These are phyloP conservation scores for Pristionchus mayeri DNA, from an alignment of 2,888 invertebrate species.

Conservation along the genomic window DNA sequence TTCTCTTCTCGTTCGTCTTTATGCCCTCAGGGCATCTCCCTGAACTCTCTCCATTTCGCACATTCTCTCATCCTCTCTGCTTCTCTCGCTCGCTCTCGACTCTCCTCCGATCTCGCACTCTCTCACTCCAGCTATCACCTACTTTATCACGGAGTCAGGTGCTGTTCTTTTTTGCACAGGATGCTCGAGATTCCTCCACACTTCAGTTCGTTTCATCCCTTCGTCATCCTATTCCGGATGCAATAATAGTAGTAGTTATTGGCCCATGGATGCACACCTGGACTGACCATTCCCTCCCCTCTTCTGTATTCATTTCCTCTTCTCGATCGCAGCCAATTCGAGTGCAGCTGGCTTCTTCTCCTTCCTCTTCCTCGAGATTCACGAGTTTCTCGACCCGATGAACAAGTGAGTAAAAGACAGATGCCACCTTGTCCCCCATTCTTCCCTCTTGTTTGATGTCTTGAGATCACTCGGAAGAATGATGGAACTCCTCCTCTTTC, in stretches of 20 bases:
- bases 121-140: conserved; percentile 16
- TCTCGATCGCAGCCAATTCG: neutral
- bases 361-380: neutral
- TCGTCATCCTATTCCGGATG: neutral
- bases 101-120: conserved; percentile 27
- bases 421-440: conserved; percentile 1
- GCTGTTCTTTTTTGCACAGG: neutral
- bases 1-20: neutral
- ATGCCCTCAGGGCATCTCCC: conserved; percentile 1
- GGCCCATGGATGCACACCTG: conserved; percentile 28
- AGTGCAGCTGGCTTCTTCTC: neutral
- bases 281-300: neutral
- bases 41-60: neutral
- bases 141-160: conserved; percentile 34
- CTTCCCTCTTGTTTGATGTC: conserved; percentile 16
- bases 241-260: neutral
- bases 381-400: neutral
- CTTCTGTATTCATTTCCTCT: conserved; percentile 1
- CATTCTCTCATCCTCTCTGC: neutral
- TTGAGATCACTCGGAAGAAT: neutral
- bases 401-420: conserved; percentile 5
- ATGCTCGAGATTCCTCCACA: neutral
- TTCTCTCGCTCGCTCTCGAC: neutral
- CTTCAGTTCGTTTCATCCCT: neutral
- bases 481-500: no score